Base-by-base conservation (phyloP, 2,113 vertebrate genomes). In the Puma concolor region DNA sequence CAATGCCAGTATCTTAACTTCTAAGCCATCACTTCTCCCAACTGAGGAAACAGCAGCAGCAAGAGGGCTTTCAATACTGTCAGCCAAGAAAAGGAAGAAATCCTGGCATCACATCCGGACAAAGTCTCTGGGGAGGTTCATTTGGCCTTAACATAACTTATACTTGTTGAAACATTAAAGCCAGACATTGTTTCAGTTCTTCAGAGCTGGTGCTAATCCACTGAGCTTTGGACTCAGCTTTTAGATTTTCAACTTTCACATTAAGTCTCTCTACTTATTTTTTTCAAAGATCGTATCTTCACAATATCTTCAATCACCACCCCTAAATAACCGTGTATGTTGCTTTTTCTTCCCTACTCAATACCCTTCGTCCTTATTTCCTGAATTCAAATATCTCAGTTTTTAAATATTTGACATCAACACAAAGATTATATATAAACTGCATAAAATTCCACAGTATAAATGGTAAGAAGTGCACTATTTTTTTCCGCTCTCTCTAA, bases 1-100 rank as follows among this genome's bases (percentile, higher is more conserved):
- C 36, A 66, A 44, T 5, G 33, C 13, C 10, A 10, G n/a, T 2
- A 9, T 77, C 41, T 21, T 12, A n/a, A 63, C 17, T 11, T 11
- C 29, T 44, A 38, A 38, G 77, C 52, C 38, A 44, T 63, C 16
- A 16, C 23, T 66, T 76, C 64, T 94, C n/a, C 33, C 76, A 91
- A 2, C 4, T 27, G 31, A 86, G 60, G 14, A 94, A 94, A 88
- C 0, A 64, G 69, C 33, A 67, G 50, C 63, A 64, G 27, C 14
- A 83, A 74, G 38, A 60, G 54, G n/a, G 81, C 88, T 81, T 71
- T 72, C 41, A 36, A 11, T 3, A 36, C 29, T 76, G 50, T 60
- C 63, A 80, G 31, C 4, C 54, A 92, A 88, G 97, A 94, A 97
- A 81, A 44, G 44, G 63, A 93, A 97, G 69, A 57, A 52, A 95